Percentiles rank a stretch among this genome's conserved stretches.
These are phyloP conservation scores for Beris chalybata DNA, from an alignment of 2,888 invertebrate species.

Conservation along the genomic window DNA sequence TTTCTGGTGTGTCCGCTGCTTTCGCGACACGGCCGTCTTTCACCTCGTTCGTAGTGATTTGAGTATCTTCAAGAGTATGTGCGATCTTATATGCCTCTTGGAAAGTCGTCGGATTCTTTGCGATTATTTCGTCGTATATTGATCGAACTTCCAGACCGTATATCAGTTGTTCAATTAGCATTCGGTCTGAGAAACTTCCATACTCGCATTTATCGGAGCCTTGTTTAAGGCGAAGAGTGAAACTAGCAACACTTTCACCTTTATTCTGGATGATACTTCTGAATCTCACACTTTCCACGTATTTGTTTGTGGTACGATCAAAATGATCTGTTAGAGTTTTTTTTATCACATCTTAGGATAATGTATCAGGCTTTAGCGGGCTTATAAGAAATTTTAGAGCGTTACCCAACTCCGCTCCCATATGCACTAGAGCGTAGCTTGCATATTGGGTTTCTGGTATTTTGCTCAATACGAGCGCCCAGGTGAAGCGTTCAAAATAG, in stretches of 20 bases:
- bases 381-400: constrained; percentile 31
- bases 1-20: too few species aligned
- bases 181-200: constrained; percentile 23
- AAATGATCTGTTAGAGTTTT: constrained; percentile 6
- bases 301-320: constrained; percentile 9
- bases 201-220: constrained; percentile 23
- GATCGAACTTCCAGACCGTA: constrained; percentile 17
- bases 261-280: constrained; percentile 1
- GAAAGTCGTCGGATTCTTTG: too few species aligned
- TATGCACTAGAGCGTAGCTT: constrained; percentile 35
- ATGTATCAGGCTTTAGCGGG: constrained; percentile 15
- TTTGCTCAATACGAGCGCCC: constrained; percentile 33
- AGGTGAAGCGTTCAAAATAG: too few species aligned
- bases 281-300: constrained; percentile 19
- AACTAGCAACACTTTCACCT: constrained; percentile 16
- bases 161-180: constrained; percentile 25
- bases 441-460: constrained; percentile 1
- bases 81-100: too few species aligned
- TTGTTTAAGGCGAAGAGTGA: constrained; percentile 14
- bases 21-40: too few species aligned
- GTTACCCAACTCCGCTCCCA: constrained; percentile 36
- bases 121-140: constrained; percentile 19
- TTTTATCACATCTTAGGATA: constrained; percentile 12
- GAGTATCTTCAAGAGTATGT: too few species aligned
- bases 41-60: too few species aligned